Base-by-base conservation (phyloP, 1,140 invertebrate species). In the Druon quercuslanigerum region DNA sequence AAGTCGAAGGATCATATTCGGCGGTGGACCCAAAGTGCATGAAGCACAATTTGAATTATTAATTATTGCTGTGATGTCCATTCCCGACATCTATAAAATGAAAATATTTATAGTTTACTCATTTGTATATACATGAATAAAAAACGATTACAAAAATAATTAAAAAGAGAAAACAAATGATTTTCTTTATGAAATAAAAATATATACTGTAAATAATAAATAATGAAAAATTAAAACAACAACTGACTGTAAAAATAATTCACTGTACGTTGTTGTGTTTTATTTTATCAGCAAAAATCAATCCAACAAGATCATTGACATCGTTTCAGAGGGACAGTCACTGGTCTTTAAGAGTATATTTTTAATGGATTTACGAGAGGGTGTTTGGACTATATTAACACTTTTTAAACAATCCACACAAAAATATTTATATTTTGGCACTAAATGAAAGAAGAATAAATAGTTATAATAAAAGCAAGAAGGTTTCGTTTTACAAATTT, bases 21-120 rank as follows among this genome's bases (percentile, higher is more conserved):
- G 96, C 14, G 96, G 96, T n/a, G 96, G 96, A 9, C 95, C 95
- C 19, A 96, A 88, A n/a, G 94, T 94, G 83, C 94, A 93, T 11
- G 83, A 80, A 7, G 88, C 79, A 46, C 88, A 91, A 73, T 83
- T 85, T 13, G 88, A 86, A 76, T 85, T 87, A 54, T 86, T 88
- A 81, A 87, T 85, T 71, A 87, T 79, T 0, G 81, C 83, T 1
- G 75, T 73, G 17, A 66, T 73, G 54, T 87, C 85, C 51, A 87
- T 80, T 74, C 82, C 74, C 50, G 74, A 74, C 78, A 86, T 87
- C 86, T 88, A 50, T 11, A 84, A 81, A 57, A 56, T 56, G 2
- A 19, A 56, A 56, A 17, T n/a, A 56, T 17, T 1, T 54, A 11
- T 56, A 50, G 25, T 17, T 56, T 56, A 77, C 60, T 54, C 78